Conservation (phyloP, 1,140 invertebrate species). For the Trichonephila inaurata region DNA sequence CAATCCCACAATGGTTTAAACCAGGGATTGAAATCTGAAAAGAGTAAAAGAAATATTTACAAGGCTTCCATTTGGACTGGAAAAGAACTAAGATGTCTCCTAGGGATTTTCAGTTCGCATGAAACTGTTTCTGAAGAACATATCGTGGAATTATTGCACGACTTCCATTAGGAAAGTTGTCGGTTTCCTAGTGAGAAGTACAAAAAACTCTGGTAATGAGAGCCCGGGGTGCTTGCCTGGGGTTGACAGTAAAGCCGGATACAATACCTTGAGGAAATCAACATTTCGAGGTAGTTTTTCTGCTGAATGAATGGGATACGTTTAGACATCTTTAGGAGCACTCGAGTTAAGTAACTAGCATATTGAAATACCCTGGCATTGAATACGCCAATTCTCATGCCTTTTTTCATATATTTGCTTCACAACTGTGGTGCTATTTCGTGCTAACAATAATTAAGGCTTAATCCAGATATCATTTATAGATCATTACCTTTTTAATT, state of each 20-base stretch:
- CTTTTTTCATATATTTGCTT: too few relatives aligned
- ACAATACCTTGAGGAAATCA: too few relatives aligned
- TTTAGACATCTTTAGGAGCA: too few relatives aligned
- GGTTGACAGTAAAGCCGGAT: neutral
- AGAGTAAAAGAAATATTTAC: slow-evolving; percentile 23
- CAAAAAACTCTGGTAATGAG: neutral
- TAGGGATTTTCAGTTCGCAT: slow-evolving; percentile 2
- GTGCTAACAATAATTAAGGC: too few relatives aligned
- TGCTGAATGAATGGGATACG: too few relatives aligned
- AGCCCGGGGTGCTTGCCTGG: neutral
- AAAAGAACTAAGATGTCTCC: slow-evolving; percentile 13
- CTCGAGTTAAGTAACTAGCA: too few relatives aligned
- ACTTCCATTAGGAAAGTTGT: slow-evolving; percentile 23
- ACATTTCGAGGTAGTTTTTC: too few relatives aligned
- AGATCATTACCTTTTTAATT: too few relatives aligned
- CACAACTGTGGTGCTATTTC: too few relatives aligned
- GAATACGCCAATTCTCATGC: too few relatives aligned
- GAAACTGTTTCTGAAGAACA: slow-evolving; percentile 13
- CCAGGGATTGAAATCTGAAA: neutral
- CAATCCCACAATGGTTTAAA: neutral
- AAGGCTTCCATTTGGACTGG: neutral
- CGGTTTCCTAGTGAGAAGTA: neutral
- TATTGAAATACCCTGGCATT: too few relatives aligned
- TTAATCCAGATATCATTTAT: too few relatives aligned
- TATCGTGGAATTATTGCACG: slow-evolving; percentile 26